A percentile compares a stretch with the other conserved stretches of the same genome.
Evolutionary conservation across 2,888 invertebrate genomes (phyloP).

Genomic region (Agrilus biguttatus): DNA sequence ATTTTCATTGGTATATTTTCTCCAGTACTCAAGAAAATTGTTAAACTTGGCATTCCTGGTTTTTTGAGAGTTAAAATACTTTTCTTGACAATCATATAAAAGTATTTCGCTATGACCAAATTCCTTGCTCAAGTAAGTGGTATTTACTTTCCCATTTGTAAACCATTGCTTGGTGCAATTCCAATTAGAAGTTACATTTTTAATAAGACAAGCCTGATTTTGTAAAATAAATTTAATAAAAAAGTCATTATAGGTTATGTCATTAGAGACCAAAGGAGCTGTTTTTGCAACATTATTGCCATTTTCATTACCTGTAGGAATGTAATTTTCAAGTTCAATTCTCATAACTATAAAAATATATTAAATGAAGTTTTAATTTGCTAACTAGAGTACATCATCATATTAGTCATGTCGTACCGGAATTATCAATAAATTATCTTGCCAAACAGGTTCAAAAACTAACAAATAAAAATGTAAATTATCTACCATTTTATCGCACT

Average conservation of each 20-base stretch:
- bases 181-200: constrained; percentile 49
- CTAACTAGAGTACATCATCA: no score
- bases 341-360: background rate
- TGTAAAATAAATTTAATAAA: constrained; percentile 37
- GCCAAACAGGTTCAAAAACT: no score
- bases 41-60: constrained; percentile 51
- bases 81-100: constrained; percentile 64
- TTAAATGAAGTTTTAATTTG: no score
- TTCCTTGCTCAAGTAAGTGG: constrained; percentile 40
- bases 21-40: constrained; percentile 62
- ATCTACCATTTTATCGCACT: no score
- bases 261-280: background rate
- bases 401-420: no score
- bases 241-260: constrained; percentile 40
- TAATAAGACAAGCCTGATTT: constrained; percentile 57
- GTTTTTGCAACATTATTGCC: background rate
- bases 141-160: constrained; percentile 38
- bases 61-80: constrained; percentile 60
- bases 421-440: no score
- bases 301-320: background rate
- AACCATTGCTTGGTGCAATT: constrained; percentile 49
- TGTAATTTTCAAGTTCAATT: constrained; percentile 3
- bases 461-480: no score
- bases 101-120: constrained; percentile 57
- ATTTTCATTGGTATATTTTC: constrained; percentile 29